Base-by-base conservation (phyloP, 1,140 invertebrate genomes). In the Diachasmimorpha longicaudata region DNA sequence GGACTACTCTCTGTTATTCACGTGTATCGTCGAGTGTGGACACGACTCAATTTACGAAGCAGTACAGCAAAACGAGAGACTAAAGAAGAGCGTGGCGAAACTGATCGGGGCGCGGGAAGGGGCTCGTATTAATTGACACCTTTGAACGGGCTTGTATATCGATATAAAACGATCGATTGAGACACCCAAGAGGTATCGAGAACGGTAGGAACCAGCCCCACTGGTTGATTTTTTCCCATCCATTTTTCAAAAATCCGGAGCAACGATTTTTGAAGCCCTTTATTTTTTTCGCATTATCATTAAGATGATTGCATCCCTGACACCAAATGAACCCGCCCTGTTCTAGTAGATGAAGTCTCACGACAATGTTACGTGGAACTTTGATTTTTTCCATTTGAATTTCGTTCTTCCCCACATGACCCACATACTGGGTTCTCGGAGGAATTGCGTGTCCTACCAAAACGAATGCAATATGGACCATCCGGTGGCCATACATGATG, bases 111-210 rank as follows among this genome's bases (percentile, higher is more conserved):
- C 1, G 19, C 11, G 58, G 58, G 14, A 55, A n/a, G 21, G 58
- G 19, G 4, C n/a, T 63, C 23, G 58, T 23, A 23, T 63, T 63
- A 63, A 63, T 63, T 63, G 58, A 63, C 58, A 63, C 58, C 58
- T 63, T 11, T 3, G 21, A 14, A 25, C 21, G 4, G 21, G 58
- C 58, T 63, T 63, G 58, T 63, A 63, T 23, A 63, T 63, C 58
- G 58, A 63, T 63, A 63, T 63, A 63, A 63, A 63, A 23, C 58
- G 58, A 63, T 63, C 58, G 23, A 63, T 63, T 63, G 23, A 63
- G 58, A 63, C 58, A 63, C 58, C 58, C 58, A 42, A 31, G 23
- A 11, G 11, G 19, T 63, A 3, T 58, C 8, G 19, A 3, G 19
- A 10, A 58, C n/a, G 16, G n/a, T 5, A 58, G 52, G 8, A 58